Evolutionary conservation across 2,113 vertebrate genomes (phyloP).

Genomic region (Cisticola juncidis): DNA sequence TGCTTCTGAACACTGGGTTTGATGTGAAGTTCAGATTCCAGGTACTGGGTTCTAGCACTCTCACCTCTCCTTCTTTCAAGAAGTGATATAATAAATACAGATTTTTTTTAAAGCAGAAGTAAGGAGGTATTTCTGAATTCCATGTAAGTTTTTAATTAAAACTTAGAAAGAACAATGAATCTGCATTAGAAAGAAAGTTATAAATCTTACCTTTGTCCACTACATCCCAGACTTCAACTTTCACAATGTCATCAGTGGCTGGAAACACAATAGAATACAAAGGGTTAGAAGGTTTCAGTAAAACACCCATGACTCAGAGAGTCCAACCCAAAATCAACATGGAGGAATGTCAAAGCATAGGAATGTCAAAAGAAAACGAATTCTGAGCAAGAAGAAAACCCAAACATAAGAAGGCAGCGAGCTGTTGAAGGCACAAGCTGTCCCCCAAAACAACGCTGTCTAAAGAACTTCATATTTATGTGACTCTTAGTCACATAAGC

Average conservation of each 20-base stretch:
- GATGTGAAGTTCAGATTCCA: not conserved
- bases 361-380: not conserved
- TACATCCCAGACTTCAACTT: conserved; percentile 98
- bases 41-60: not conserved
- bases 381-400: not conserved
- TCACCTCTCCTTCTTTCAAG: not conserved
- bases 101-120: not conserved
- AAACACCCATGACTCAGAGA: not conserved
- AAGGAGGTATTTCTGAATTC: not conserved
- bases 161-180: not conserved
- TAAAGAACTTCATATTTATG: not conserved
- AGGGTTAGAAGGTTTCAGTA: not conserved
- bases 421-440: not conserved
- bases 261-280: conserved; percentile 1
- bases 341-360: not conserved
- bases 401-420: not conserved
- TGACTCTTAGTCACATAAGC: not conserved
- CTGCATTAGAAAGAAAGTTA: not conserved
- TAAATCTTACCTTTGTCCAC: conserved; percentile 92
- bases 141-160: not conserved
- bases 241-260: conserved; percentile 98
- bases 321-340: not conserved
- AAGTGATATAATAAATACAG: not conserved
- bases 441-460: not conserved
- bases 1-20: not conserved